Evolutionary conservation across 2,113 vertebrate species (phyloP).

Genomic region (Aldabrachelys gigantea): DNA sequence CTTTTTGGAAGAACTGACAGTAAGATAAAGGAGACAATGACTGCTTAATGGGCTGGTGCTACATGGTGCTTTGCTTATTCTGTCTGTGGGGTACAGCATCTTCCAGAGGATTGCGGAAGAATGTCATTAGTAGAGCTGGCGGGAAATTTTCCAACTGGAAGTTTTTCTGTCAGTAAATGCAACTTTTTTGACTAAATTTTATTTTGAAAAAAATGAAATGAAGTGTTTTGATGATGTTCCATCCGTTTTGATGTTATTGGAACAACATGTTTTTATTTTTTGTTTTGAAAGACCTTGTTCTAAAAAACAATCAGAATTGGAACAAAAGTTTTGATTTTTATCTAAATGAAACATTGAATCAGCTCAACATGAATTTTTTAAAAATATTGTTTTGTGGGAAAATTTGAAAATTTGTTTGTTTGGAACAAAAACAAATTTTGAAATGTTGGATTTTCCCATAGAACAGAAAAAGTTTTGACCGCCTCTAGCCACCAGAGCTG

Average conservation of each 20-base stretch:
- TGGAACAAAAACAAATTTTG: neutral
- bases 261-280: rapidly evolving
- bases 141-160: neutral
- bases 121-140: neutral
- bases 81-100: neutral
- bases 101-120: neutral
- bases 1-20: neutral
- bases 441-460: neutral
- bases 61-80: neutral
- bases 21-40: neutral
- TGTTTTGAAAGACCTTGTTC: neutral
- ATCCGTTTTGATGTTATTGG: neutral
- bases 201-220: neutral
- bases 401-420: neutral
- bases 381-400: neutral
- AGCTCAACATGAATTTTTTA: neutral
- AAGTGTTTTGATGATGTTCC: neutral
- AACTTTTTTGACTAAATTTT: neutral
- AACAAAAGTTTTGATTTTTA: neutral
- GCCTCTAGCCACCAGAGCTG: neutral
- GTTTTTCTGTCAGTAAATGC: neutral
- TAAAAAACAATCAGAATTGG: neutral
- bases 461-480: neutral
- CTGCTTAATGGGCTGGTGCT: neutral
- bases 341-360: neutral